Base-by-base conservation (phyloP, 2,888 invertebrate genomes). In the Ectemnius lituratus region DNA sequence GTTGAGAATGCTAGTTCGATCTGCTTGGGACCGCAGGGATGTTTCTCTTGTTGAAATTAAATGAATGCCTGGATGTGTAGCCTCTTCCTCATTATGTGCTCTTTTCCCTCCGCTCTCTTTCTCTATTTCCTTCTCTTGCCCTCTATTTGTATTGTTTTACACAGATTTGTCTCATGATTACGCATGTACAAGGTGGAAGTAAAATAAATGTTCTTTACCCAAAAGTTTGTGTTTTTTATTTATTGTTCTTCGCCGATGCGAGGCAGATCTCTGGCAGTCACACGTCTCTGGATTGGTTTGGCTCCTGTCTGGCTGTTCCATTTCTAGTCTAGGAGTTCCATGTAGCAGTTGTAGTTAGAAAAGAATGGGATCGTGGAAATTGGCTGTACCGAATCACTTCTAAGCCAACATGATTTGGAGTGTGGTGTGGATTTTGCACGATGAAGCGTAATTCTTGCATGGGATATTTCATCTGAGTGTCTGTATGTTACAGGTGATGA, bases 401-500 rank as follows among this genome's bases (percentile, higher is more conserved):
- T 18, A 37, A 5, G 37, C 5, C 18, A 18, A 6, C 11, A 11
- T 58, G 16, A 46, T 62, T 4, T 14, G 16, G 18, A 62, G 37
- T 37, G 37, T 37, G 37, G 37, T 37, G 37, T 37, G 37, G 37
- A 37, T 37, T 37, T 37, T 37, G 37, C 5, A 37, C 37, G 11
- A 37, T 11, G 37, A 11, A 37, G 37, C 37, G 37, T 37, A 37
- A 37, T 37, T 8, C 11, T 37, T 11, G 37, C 37, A 37, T 37
- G 11, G 37, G 11, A 37, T 37, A 37, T 27, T 46, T 45, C 61
- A 52, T 67, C 73, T 65, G 16, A 72, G n/a, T 62, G 60, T 72
- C 67, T 74, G 2, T 75, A 11, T 80, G 56, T 88, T 87, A 16
- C 71, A 90, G 90, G 90, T 71, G 90, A 90, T 85, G 90, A 90